These are phyloP conservation scores for Actinia tenebrosa DNA, from an alignment of 64 coral and sea anemone genomes.

Conservation along the genomic window DNA sequence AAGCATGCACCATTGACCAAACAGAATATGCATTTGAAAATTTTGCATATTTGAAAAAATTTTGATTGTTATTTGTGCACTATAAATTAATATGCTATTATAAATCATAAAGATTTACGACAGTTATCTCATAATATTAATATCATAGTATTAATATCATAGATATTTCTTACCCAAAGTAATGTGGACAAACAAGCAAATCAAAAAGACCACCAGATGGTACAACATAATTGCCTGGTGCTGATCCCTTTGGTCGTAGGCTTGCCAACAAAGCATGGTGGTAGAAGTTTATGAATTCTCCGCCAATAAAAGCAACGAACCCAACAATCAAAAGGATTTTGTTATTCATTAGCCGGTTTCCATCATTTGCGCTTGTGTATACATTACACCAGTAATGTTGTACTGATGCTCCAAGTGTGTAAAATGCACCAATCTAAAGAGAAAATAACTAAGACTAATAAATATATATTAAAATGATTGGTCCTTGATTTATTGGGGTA, in stretches of 20 bases:
- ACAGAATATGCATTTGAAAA: too few relatives aligned
- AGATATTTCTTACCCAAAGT: constrained; percentile 52
- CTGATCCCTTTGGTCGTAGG: constrained; percentile 50
- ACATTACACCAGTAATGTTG: constrained; percentile 94
- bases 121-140: too few relatives aligned
- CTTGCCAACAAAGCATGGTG: constrained; percentile 52
- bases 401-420: constrained; percentile 56
- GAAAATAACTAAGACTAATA: not conserved
- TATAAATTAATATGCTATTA: too few relatives aligned
- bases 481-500: too few relatives aligned
- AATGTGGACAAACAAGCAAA: constrained; percentile 76
- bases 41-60: too few relatives aligned
- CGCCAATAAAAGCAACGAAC: constrained; percentile 36
- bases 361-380: constrained; percentile 39
- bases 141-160: too few relatives aligned
- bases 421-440: constrained; percentile 50
- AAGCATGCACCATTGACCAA: too few relatives aligned
- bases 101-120: too few relatives aligned
- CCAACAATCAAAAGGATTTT: constrained; percentile 30
- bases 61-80: too few relatives aligned
- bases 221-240: constrained; percentile 42
- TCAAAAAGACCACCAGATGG: constrained; percentile 66
- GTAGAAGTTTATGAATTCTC: constrained; percentile 68
- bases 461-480: too few relatives aligned
- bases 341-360: constrained; percentile 48